Evolutionary conservation across 2,113 vertebrate genomes (phyloP).

Genomic region (Amphilophus citrinellus): DNA sequence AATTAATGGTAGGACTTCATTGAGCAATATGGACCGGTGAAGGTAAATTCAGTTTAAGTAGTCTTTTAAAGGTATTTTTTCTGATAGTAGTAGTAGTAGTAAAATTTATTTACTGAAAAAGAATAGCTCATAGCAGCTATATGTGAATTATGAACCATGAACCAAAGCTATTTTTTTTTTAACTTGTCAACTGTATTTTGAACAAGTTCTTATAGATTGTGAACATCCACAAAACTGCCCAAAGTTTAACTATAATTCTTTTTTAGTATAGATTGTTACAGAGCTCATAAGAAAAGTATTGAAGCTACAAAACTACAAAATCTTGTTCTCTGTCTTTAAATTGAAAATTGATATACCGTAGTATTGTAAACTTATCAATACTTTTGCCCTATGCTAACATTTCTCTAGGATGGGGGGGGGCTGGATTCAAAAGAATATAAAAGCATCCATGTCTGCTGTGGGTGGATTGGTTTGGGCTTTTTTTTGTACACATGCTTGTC

Average conservation of each 20-base stretch:
- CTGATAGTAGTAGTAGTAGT: too few relatives aligned
- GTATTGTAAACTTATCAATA: slow-evolving; percentile 70
- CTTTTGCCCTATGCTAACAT: slow-evolving; percentile 78
- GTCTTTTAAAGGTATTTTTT: too few relatives aligned
- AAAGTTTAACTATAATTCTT: too few relatives aligned
- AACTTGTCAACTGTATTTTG: not conserved
- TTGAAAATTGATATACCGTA: slow-evolving; percentile 68
- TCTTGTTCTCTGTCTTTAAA: slow-evolving; percentile 50
- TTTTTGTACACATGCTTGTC: slow-evolving; percentile 23
- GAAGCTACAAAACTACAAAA: not conserved
- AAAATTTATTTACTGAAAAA: too few relatives aligned
- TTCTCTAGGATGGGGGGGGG: slow-evolving; percentile 65
- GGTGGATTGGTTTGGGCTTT: slow-evolving; percentile 25
- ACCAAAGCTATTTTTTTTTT: not conserved
- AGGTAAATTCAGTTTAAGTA: not conserved
- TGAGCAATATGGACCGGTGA: not conserved
- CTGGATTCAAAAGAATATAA: slow-evolving; percentile 40
- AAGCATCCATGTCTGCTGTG: slow-evolving; percentile 54
- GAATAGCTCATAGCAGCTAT: too few relatives aligned
- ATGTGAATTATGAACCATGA: not conserved
- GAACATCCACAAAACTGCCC: not conserved
- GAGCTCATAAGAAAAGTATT: too few relatives aligned
- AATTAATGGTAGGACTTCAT: too few relatives aligned
- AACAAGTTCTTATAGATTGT: not conserved
- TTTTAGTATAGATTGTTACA: too few relatives aligned